Base-by-base conservation (phyloP, 1,140 invertebrate species). In the Cydia amplana region DNA sequence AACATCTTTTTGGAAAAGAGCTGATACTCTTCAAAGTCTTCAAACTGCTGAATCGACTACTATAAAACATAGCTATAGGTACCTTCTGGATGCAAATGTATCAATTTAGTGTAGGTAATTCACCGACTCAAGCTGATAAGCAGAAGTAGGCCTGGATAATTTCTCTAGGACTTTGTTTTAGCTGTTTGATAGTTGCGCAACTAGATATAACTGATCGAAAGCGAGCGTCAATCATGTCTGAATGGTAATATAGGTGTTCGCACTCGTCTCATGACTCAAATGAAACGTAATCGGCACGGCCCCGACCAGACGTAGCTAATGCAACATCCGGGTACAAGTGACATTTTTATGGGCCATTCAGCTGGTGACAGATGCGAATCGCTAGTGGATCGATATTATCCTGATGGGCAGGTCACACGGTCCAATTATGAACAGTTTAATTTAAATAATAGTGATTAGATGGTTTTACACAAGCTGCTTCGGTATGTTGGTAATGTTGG, bases 271-370 rank as follows among this genome's bases (percentile, higher is more conserved):
- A 60, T 23, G 7, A 23, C 55, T 60, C 4, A 20, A 65, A 65
- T 65, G 64, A 65, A 65, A 36, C 28, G 64, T 65, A 65, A 65
- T 65, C 64, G 64, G 23, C 25, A 65, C 64, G 64, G 64, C 64
- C 64, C 64, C 64, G 12, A 25, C 63, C 63, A 64, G 63, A 65
- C 64, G 64, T n/a, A 36, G 23, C 64, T 65, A 65, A 65, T 65
- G 25, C 64, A 65, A 65, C 64, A 65, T 65, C 64, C 64, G 64
- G 63, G 63, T 65, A 65, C 63, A 65, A 65, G 63, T 65, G 63
- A 65, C 64, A 65, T 65, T 36, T 65, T 65, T 65, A 65, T 65
- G 64, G 64, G 14, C 64, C 64, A 65, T 65, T 65, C 64, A 65
- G 64, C 25, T 36, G 64, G 28, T 65, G 64, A 65, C 64, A 65